Evolutionary conservation across 1,140 invertebrate species (phyloP), one percentile per base, ranked within the genome.

Genomic region (Campoletis sonorensis): DNA sequence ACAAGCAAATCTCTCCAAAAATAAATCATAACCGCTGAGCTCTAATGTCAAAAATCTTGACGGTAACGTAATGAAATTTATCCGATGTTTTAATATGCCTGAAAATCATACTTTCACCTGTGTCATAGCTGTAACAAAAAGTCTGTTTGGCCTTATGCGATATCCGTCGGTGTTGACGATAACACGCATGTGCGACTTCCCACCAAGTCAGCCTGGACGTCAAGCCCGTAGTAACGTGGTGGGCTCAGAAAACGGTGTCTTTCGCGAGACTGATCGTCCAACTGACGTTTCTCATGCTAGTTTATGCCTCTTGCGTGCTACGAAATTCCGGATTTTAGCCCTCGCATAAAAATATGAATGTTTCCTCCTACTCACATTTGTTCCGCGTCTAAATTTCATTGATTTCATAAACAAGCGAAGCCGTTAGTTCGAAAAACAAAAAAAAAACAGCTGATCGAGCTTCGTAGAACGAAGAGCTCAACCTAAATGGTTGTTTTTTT

Each of bases 131-230:
- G 51, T 54, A 54, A 54, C 51, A 54, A 54, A 71, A 16, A 40
- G 33, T 71, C 68, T 21, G 33, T 70, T 33, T 4, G 15, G 33
- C 64, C 1, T 54, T 54, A 54, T 18, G 51, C 51, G 51, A 54
- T 54, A 54, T 54, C 51, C 10, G n/a, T 54, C 51, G 16, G 0
- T 54, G 51, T 54, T 18, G 16, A n/a, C 51, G 51, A 21, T 54
- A 54, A 23, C 70, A 49, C 70, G 70, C 70, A 72, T 72, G 70
- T 72, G 70, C 70, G 70, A 18, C 45, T 40, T 72, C 37, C 70
- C 68, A 71, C 68, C 68, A 45, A 3, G 40, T 45, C 40, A 11
- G 40, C 40, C 40, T 45, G 40, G 15, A 26, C 18, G 21, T 49
- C 70, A 72, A 72, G 37, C 37, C 70, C 70, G 70, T 72, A 72